phyloP scores from a whole-genome alignment of 2,888 invertebrate genomes.

The Sycophila texana region DNA sequence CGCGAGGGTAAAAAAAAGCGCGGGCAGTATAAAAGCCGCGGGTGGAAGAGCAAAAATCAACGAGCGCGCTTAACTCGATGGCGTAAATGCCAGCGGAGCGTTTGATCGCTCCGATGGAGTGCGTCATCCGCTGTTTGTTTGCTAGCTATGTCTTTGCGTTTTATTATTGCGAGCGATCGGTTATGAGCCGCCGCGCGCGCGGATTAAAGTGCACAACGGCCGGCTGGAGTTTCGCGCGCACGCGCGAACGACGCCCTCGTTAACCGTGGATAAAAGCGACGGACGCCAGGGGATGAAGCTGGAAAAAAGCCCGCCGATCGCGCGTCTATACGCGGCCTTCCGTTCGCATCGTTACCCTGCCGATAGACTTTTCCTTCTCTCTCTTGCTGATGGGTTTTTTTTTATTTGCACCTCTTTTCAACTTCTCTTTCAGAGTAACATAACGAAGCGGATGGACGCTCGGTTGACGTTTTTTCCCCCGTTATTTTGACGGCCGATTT shows the following conservation, averaged over 20 bases:
- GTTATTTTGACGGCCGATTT: slow-evolving; percentile 35
- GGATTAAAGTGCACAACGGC: background rate
- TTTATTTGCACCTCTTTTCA: no score
- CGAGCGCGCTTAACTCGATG: background rate
- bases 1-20: background rate
- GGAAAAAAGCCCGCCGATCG: slow-evolving; percentile 13
- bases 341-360: no score
- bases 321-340: no score
- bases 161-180: background rate
- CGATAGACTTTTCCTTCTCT: no score
- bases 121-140: background rate
- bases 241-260: slow-evolving; percentile 10
- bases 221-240: background rate
- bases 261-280: slow-evolving; percentile 9
- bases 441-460: slow-evolving; percentile 35
- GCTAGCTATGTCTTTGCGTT: background rate
- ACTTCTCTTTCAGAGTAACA: background rate
- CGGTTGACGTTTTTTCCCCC: slow-evolving; percentile 16
- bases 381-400: no score
- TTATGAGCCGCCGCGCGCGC: background rate
- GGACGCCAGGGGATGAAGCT: background rate
- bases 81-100: background rate
- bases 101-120: slow-evolving; percentile 21
- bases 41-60: background rate
- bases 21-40: background rate